phyloP scores from a whole-genome alignment of 2,113 vertebrate genomes.

The Ellobius talpinus region DNA sequence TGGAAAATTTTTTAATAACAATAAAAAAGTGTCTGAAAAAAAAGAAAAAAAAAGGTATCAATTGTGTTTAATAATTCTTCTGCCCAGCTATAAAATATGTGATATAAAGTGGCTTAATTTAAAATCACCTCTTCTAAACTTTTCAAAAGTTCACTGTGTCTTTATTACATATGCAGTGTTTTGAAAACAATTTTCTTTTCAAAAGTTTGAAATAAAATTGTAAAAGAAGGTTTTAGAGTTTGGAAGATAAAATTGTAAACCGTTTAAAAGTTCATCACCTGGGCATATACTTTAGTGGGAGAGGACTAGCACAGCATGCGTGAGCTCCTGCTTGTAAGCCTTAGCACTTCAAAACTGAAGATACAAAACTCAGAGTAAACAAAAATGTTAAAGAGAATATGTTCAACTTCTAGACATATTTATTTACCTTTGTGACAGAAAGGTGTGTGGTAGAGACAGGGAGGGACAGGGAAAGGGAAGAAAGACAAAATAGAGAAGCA shows the following conservation, averaged over 20 bases:
- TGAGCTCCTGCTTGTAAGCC: background rate
- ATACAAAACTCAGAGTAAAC: background rate
- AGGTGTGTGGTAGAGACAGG: background rate
- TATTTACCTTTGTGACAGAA: background rate
- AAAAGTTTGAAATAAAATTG: constrained; percentile 32
- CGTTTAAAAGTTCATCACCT: background rate
- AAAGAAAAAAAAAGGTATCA: background rate
- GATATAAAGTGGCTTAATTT: background rate
- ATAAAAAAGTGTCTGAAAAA: too few species aligned
- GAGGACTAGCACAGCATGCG: background rate
- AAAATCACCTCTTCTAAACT: background rate
- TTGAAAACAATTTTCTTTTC: background rate
- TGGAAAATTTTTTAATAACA: too few species aligned
- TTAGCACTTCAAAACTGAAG: background rate
- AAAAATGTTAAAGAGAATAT: background rate
- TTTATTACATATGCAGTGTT: background rate
- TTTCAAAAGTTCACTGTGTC: constrained; percentile 18
- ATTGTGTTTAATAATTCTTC: background rate
- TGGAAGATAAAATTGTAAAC: background rate
- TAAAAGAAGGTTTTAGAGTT: background rate
- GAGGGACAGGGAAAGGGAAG: background rate
- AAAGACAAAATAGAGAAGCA: background rate
- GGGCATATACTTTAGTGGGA: background rate
- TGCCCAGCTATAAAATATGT: background rate
- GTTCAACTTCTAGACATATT: background rate